These are phyloP conservation scores for Phalanger gymnotis DNA, from an alignment of 2,797 vertebrate genomes.

Conservation along the genomic window DNA sequence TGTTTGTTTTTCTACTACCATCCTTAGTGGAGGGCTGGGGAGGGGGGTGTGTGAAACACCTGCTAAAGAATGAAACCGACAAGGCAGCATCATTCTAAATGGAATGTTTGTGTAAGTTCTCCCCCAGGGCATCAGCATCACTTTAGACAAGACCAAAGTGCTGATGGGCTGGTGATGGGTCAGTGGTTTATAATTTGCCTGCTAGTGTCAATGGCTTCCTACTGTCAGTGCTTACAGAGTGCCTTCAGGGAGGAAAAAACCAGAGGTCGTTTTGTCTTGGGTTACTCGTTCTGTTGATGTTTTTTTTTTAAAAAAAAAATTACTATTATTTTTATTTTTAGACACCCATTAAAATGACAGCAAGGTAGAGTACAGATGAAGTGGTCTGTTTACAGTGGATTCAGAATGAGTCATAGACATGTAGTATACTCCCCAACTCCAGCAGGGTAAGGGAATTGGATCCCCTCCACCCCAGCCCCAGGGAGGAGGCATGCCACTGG, in stretches of 20 bases:
- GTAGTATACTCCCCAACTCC: neutral
- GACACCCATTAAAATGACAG: slow-evolving; percentile 58
- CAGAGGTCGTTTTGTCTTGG: neutral
- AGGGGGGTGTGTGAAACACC: neutral
- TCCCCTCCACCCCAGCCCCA: neutral
- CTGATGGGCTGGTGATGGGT: neutral
- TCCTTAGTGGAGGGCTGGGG: neutral
- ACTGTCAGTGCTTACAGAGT: neutral
- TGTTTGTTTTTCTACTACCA: slow-evolving; percentile 41
- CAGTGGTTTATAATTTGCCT: slow-evolving; percentile 13
- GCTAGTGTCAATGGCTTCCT: neutral
- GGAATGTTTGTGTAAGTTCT: neutral
- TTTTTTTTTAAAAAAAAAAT: slow-evolving; percentile 30
- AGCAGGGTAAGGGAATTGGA: rapidly evolving
- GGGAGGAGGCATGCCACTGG: neutral
- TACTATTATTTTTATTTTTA: slow-evolving; percentile 65
- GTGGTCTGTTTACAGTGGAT: slow-evolving; percentile 34
- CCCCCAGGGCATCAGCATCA: neutral
- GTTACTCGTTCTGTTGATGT: neutral
- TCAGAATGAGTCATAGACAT: neutral
- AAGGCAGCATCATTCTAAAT: neutral
- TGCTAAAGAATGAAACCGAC: no score
- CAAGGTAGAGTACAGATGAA: slow-evolving; percentile 26
- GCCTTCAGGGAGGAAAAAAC: slow-evolving; percentile 25
- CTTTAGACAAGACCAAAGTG: neutral